phyloP scores from a whole-genome alignment of 2,888 invertebrate genomes.

The Vanessa cardui region DNA sequence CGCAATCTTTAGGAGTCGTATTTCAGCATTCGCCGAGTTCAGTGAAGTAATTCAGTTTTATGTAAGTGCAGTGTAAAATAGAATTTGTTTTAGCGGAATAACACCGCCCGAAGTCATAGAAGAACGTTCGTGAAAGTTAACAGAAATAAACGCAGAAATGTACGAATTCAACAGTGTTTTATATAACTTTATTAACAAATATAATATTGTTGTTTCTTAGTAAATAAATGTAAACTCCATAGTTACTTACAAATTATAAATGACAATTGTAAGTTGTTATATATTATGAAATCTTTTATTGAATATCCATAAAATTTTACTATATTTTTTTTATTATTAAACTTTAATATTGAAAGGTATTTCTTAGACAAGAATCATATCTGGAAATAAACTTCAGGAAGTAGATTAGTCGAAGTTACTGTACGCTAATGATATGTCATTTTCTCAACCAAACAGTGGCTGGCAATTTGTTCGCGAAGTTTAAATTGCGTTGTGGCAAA shows the following conservation, averaged over 20 bases:
- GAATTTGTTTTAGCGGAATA: slow-evolving; percentile 21
- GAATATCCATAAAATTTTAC: not conserved
- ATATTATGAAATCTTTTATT: not conserved
- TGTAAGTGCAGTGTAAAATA: slow-evolving; percentile 28
- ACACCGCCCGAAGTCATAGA: slow-evolving; percentile 1
- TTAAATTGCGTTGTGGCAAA: slow-evolving; percentile 57
- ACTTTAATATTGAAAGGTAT: not conserved
- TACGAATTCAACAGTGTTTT: not conserved
- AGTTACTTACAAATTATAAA: too few species aligned
- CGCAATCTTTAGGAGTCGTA: slow-evolving; percentile 43
- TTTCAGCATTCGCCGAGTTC: slow-evolving; percentile 36
- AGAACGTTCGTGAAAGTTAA: slow-evolving; percentile 5
- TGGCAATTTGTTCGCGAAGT: slow-evolving; percentile 52
- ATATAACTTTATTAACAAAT: not conserved
- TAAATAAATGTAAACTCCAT: not conserved
- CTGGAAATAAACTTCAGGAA: slow-evolving; percentile 1
- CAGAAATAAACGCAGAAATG: slow-evolving; percentile 4
- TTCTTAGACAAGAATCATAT: not conserved
- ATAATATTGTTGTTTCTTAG: not conserved
- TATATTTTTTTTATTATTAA: not conserved
- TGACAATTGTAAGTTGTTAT: not conserved
- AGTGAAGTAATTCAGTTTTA: slow-evolving; percentile 19
- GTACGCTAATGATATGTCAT: slow-evolving; percentile 33
- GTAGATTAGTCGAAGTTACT: slow-evolving; percentile 9
- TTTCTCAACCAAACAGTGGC: slow-evolving; percentile 35